Conservation (phyloP, 2,888 invertebrate genomes). For the Meiosimyza decipiens region DNA sequence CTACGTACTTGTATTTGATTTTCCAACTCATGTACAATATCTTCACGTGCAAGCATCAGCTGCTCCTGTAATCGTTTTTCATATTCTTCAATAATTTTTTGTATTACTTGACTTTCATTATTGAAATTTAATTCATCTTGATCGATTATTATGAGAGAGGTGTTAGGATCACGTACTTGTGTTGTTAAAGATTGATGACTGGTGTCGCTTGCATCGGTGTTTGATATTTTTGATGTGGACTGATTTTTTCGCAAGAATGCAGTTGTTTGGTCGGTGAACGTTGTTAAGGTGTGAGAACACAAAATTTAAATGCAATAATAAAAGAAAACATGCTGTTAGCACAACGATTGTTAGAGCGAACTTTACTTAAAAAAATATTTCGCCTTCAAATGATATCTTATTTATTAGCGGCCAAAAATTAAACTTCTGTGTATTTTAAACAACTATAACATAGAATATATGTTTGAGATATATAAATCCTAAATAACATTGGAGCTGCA, state of each 20-base stretch:
- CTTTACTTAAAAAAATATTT: background rate
- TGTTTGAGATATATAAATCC: too few species aligned
- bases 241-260: constrained; percentile 46
- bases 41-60: constrained; percentile 73
- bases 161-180: constrained; percentile 44
- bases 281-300: constrained; percentile 36
- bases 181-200: constrained; percentile 32
- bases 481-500: too few species aligned
- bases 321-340: constrained; percentile 60
- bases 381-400: too few species aligned
- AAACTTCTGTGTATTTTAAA: too few species aligned
- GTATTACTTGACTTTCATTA: constrained; percentile 64
- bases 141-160: constrained; percentile 63
- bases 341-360: constrained; percentile 41
- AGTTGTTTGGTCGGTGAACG: constrained; percentile 35
- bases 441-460: too few species aligned
- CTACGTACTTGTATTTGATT: constrained; percentile 78
- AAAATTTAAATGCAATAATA: constrained; percentile 48
- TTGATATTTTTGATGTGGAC: constrained; percentile 17
- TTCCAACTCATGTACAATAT: constrained; percentile 77
- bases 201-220: constrained; percentile 34
- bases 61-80: constrained; percentile 72
- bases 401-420: too few species aligned
- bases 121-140: constrained; percentile 62
- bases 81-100: constrained; percentile 67